phyloP scores from a whole-genome alignment of 2,888 invertebrate genomes.

The Aphrophora alni region DNA sequence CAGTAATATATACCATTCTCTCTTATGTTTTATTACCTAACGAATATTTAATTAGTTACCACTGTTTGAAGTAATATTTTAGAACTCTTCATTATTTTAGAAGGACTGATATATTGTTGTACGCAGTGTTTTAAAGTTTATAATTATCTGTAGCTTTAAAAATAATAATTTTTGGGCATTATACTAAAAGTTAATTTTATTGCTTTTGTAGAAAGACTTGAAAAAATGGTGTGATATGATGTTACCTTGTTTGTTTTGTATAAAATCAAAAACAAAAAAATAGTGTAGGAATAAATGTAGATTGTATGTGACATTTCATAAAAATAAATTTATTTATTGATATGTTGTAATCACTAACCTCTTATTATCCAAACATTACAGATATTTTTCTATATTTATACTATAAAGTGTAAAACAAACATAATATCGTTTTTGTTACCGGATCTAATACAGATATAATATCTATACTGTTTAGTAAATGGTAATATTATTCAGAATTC shows the following conservation, averaged over 20 bases:
- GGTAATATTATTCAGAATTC: too few relatives aligned
- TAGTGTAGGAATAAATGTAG: not conserved
- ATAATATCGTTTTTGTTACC: too few relatives aligned
- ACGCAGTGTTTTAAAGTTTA: not conserved
- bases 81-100: not conserved
- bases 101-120: not conserved
- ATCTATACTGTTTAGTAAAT: too few relatives aligned
- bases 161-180: not conserved
- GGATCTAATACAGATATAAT: too few relatives aligned
- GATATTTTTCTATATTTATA: too few relatives aligned
- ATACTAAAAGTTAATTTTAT: not conserved
- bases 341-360: not conserved
- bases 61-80: not conserved
- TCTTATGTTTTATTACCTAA: too few relatives aligned
- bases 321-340: not conserved
- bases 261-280: not conserved
- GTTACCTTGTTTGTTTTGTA: conserved; percentile 2
- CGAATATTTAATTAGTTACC: too few relatives aligned
- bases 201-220: not conserved
- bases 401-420: too few relatives aligned
- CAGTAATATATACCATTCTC: too few relatives aligned
- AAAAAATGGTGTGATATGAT: not conserved
- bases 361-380: too few relatives aligned
- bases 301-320: not conserved
- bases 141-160: not conserved